These are phyloP conservation scores for Falco peregrinus DNA, from an alignment of 2,797 vertebrate genomes.

Conservation along the genomic window DNA sequence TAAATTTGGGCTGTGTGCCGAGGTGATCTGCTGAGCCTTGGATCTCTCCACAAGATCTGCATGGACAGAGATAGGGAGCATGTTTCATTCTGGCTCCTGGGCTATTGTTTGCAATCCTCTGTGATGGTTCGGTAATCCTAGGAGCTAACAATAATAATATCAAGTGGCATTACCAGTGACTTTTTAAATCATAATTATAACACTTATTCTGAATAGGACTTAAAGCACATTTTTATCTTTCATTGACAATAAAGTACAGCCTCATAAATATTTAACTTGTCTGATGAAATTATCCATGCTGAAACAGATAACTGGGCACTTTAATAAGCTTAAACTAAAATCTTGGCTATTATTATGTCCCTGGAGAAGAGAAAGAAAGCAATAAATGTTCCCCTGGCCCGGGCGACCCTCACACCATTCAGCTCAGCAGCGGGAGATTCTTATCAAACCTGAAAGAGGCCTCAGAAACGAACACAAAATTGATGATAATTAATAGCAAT, in stretches of 20 bases:
- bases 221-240: conserved; percentile 62
- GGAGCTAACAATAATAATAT: conserved; percentile 60
- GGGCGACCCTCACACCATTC: background rate
- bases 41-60: background rate
- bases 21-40: background rate
- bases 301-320: conserved; percentile 46
- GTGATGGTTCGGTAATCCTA: conserved; percentile 46
- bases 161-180: conserved; percentile 31
- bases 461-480: background rate
- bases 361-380: conserved; percentile 4
- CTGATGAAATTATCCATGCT: conserved; percentile 61
- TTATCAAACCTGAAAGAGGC: background rate
- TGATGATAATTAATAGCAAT: conserved; percentile 8
- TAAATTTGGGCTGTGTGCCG: background rate
- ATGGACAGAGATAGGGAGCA: background rate
- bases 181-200: conserved; percentile 63
- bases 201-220: conserved; percentile 58
- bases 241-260: conserved; percentile 42
- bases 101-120: conserved; percentile 25
- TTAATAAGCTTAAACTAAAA: conserved; percentile 58
- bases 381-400: background rate
- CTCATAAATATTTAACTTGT: conserved; percentile 75
- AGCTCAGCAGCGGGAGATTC: background rate
- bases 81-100: conserved; percentile 12
- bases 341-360: conserved; percentile 53